Base-by-base conservation (phyloP, 2,113 vertebrate species). In the Edolisoma coerulescens region DNA sequence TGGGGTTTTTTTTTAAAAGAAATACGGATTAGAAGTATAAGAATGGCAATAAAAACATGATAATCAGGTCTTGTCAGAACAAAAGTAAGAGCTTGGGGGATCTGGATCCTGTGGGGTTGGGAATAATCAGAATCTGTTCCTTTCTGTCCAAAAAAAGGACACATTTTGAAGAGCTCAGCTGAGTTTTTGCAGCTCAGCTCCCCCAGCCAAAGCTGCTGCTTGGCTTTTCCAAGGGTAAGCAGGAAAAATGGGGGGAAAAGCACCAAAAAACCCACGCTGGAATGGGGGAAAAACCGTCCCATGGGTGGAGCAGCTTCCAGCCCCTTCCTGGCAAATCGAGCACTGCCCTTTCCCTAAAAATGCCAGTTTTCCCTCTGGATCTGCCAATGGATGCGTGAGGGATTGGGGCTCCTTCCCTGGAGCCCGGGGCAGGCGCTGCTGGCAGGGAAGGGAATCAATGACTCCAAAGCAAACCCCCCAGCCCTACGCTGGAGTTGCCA, bases 401-500 rank as follows among this genome's bases (percentile, higher is more conserved):
- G 85, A 68, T 45, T 44, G 28, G 14, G 69, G 52, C 57, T 88
- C 61, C 52, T 85, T 80, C 81, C 11, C 19, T 87, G 78, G 71
- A 64, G 59, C 11, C 17, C 8, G 37, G 57, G 71, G 82, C 87
- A 85, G 74, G n/a, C 78, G n/a, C 68, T 45, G 76, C 90, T 56
- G 52, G 80, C 64, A 78, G 87, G 87, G 84, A 82, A 63, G 84
- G 92, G 83, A 87, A 90, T 92, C 76, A 44, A 44, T 17, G 73
- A 49, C 37, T 67, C 67, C 57, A 61, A 22, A 45, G 47, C 49
- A 37, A 82, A 68, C 57, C 4, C 88, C 70, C 63, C 78, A 20
- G 68, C 92, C 52, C 71, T 44, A 47, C 27, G 17, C 27, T 47
- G 44, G 68, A 65, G 60, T 80, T 85, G 91, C 41, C 87, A 54